Evolutionary conservation across 2,888 invertebrate species (phyloP), one percentile per base, ranked within the genome.

Genomic region (Dicyrtoma fusca): DNA sequence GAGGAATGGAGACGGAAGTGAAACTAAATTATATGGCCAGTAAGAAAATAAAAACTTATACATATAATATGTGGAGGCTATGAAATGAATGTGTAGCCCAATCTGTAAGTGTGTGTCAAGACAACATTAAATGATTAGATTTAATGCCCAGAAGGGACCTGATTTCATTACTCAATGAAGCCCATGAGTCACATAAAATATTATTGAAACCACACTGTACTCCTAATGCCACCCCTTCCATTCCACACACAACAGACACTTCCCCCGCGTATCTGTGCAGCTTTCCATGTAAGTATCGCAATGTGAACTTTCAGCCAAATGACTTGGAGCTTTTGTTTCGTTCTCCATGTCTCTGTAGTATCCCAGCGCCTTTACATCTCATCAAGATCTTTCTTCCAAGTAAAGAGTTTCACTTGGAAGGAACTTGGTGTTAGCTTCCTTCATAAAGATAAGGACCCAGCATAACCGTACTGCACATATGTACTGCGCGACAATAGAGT

Each of bases 161-260:
- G 65, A 70, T 74, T 70, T 71, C 74, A 66, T 71, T 65, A 71
- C 70, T 25, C 51, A 73, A 70, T 74, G 70, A 74, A 74, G 61
- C 74, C 70, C 70, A 25, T 17, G 74, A 74, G 74, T 66, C 65
- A 70, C 65, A 74, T 74, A 74, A 74, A 74, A 74, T 74, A 74
- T 70, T 74, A 74, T 74, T 74, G 74, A 74, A 74, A 74, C 65
- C 70, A 61, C 59, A 65, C 63, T 62, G 45, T 59, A 26, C 66
- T 49, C n/a, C 66, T 51, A 51, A 21, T 26, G 17, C 17, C 68
- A 21, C n/a, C 17, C 53, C 19, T 26, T 23, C 19, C 23, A 47
- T n/a, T 49, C n/a, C 49, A 47, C 11, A 21, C 49, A 21, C 65
- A 23, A 51, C 49, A 21, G 11, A 65, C 19, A 17, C 49, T 49